Base-by-base conservation (phyloP, 1,140 invertebrate genomes). In the Lasioglossum albipes region DNA sequence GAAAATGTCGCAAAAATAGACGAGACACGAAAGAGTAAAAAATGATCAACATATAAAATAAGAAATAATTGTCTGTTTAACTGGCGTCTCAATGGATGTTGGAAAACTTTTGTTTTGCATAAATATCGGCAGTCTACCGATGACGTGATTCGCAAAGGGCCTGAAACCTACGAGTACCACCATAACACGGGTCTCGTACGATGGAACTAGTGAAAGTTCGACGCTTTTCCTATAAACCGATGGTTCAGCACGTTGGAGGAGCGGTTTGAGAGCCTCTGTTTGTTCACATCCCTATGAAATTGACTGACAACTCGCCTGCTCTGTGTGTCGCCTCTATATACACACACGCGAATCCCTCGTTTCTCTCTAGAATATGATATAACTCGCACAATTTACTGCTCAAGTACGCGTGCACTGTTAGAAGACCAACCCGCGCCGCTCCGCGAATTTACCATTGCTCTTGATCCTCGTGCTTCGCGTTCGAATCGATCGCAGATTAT, bases 231-330 rank as follows among this genome's bases (percentile, higher is more conserved):
- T 16, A 59, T 68, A 62, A 79, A 27, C 69, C 57, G 45, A 75
- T 61, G 68, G 57, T 62, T 74, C 62, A 45, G 81, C 7, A 77
- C 13, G 45, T 77, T 67, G 84, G 69, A 64, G 41, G 54, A 52
- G 12, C 13, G 49, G 64, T 68, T 86, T 85, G 84, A 87, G 84
- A 88, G 79, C 83, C 81, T 54, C 88, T 89, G 86, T 87, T 89
- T 90, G 89, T 87, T 90, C 88, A 88, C 74, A 85, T 89, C 81
- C 70, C 84, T 90, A 89, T 90, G 89, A 90, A 90, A 90, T 90
- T 90, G 89, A 84, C 79, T 83, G 79, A 80, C 84, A 89, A 90
- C 89, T 90, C 57, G 7, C 16, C 7, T 72, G 68, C 22, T 18
- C 45, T 27, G 18, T 22, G 45, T 18, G 45, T 41, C 52, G 9